Conservation (phyloP, 2,113 vertebrate genomes). For the Zingel zingel region DNA sequence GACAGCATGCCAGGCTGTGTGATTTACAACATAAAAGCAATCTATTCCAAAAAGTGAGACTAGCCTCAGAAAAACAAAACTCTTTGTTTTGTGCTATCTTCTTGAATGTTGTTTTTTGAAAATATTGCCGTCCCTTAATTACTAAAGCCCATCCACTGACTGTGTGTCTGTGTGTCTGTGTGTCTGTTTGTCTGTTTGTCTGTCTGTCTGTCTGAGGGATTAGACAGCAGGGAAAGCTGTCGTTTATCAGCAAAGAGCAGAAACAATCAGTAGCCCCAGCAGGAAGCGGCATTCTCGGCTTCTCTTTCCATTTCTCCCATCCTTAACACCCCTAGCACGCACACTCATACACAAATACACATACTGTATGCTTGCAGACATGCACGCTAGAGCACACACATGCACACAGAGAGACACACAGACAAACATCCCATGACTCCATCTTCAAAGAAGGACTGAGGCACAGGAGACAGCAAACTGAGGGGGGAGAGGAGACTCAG, state of each 20-base stretch:
- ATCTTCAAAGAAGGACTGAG: slow-evolving; percentile 70
- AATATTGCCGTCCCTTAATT: slow-evolving; percentile 25
- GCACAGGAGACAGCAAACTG: slow-evolving; percentile 61
- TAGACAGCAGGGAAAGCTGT: slow-evolving; percentile 74
- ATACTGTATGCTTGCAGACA: background rate
- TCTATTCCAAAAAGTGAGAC: slow-evolving; percentile 5
- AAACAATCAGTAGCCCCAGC: slow-evolving; percentile 78
- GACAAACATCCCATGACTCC: slow-evolving; percentile 44
- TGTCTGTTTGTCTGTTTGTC: slow-evolving; percentile 13
- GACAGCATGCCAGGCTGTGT: background rate
- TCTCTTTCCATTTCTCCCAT: slow-evolving; percentile 57
- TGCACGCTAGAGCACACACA: background rate
- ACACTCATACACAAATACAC: slow-evolving; percentile 2
- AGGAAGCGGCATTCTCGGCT: slow-evolving; percentile 64
- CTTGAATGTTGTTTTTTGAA: slow-evolving; percentile 40
- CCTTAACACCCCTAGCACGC: slow-evolving; percentile 7
- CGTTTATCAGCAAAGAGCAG: slow-evolving; percentile 79
- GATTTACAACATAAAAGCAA: slow-evolving; percentile 48
- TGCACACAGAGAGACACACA: background rate
- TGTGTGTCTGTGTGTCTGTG: background rate
- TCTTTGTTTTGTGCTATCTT: slow-evolving; percentile 32
- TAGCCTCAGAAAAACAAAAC: slow-evolving; percentile 39
- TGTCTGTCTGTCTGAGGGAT: slow-evolving; percentile 63
- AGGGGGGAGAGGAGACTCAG: slow-evolving; percentile 44
- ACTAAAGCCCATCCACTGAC: slow-evolving; percentile 35